A percentile compares a stretch with the other conserved stretches of the same genome.
Evolutionary conservation across 2,888 invertebrate species (phyloP).

Genomic region (Metellina segmentata): DNA sequence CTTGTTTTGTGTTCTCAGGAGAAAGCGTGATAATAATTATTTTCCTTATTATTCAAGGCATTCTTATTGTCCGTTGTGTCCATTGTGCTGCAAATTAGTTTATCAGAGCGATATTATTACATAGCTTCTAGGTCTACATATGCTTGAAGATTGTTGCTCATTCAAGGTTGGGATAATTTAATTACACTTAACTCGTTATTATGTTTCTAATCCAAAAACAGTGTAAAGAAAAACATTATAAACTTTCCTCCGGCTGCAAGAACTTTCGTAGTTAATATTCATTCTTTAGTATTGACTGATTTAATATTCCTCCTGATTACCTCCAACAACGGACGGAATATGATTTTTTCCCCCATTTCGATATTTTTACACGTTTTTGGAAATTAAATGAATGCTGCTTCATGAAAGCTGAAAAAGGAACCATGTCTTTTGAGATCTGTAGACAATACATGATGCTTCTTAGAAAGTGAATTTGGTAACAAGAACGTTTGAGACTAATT

Average conservation of each 20-base stretch:
- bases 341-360: no score
- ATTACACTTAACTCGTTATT: not conserved
- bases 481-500: no score
- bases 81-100: not conserved
- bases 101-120: not conserved
- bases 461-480: no score
- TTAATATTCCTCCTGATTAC: not conserved
- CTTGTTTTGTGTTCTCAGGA: not conserved
- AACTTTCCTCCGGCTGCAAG: not conserved
- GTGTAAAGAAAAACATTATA: not conserved
- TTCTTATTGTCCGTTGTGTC: not conserved
- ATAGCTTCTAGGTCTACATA: not conserved
- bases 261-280: not conserved
- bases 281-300: not conserved
- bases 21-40: not conserved
- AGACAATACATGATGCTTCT: no score
- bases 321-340: not conserved
- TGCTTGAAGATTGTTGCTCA: not conserved
- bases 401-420: no score
- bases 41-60: not conserved
- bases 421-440: no score
- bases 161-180: not conserved
- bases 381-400: no score
- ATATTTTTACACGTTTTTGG: no score
- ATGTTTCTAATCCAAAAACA: not conserved